Evolutionary conservation across 2,888 invertebrate species (phyloP).

Genomic region (Malachius bipustulatus): DNA sequence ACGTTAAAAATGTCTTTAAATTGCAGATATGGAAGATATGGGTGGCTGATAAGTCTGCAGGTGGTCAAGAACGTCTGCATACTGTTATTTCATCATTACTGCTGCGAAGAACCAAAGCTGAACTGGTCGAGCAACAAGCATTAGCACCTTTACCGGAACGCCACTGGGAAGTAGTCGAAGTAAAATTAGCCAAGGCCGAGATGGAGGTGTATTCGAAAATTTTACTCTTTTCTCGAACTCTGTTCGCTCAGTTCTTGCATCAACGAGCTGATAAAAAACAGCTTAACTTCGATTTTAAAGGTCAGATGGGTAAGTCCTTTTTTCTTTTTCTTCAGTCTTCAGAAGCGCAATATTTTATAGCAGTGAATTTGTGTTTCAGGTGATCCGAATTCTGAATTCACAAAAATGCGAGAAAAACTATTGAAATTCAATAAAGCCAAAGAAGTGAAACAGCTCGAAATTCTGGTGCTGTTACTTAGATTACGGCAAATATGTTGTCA

Average conservation of each 20-base stretch:
- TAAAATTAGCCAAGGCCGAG: slow-evolving; percentile 57
- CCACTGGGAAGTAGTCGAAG: slow-evolving; percentile 42
- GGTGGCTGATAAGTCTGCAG: slow-evolving; percentile 72
- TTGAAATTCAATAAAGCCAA: slow-evolving; percentile 43
- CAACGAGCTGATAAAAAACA: slow-evolving; percentile 59
- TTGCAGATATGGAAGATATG: slow-evolving; percentile 78
- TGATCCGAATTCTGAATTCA: slow-evolving; percentile 35
- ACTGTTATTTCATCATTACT: slow-evolving; percentile 75
- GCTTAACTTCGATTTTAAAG: slow-evolving; percentile 21
- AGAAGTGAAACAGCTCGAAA: slow-evolving; percentile 44
- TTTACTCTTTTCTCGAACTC: slow-evolving; percentile 56
- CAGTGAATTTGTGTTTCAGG: no score
- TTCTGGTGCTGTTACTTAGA: slow-evolving; percentile 71
- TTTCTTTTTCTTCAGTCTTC: neutral
- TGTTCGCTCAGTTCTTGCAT: slow-evolving; percentile 65
- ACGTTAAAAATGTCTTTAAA: no score
- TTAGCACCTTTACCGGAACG: slow-evolving; percentile 53
- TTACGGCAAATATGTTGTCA: slow-evolving; percentile 85
- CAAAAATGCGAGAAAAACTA: slow-evolving; percentile 52
- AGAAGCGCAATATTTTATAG: neutral
- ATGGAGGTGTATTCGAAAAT: slow-evolving; percentile 67
- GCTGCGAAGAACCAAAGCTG: slow-evolving; percentile 77
- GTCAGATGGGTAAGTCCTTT: slow-evolving; percentile 10
- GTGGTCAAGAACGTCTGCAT: slow-evolving; percentile 70
- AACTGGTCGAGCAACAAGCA: slow-evolving; percentile 53